Conservation (phyloP, 2,113 vertebrate genomes). For the Silurus asotus region DNA sequence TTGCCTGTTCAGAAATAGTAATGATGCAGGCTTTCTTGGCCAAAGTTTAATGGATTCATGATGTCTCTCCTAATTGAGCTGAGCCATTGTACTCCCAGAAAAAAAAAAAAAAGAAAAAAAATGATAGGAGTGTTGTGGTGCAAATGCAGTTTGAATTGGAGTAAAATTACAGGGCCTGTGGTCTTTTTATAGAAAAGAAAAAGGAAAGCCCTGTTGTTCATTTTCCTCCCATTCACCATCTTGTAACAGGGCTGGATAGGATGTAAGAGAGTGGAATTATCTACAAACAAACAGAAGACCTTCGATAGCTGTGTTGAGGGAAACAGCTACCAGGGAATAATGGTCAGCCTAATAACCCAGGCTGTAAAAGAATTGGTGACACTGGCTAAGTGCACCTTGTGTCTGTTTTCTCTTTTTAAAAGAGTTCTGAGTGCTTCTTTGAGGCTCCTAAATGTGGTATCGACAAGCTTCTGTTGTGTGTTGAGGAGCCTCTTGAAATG, state of each 20-base stretch:
- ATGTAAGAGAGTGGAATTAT: conserved; percentile 60
- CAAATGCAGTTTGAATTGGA: conserved; percentile 68
- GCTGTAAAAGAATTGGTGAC: conserved; percentile 27
- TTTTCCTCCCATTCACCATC: conserved; percentile 56
- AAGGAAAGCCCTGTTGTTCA: conserved; percentile 58
- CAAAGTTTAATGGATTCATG: conserved; percentile 60
- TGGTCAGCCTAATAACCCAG: conserved; percentile 69
- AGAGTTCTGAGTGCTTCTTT: conserved; percentile 46
- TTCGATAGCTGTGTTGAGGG: conserved; percentile 56
- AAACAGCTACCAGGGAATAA: conserved; percentile 64
- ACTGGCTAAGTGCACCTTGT: conserved; percentile 56
- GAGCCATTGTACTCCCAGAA: conserved; percentile 31
- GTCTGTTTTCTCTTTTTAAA: conserved; percentile 54
- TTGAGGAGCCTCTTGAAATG: conserved; percentile 6
- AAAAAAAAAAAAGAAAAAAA: conserved; percentile 20
- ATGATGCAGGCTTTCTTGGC: conserved; percentile 55
- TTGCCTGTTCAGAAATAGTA: conserved; percentile 30
- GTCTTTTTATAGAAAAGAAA: conserved; percentile 42
- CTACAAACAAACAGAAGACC: conserved; percentile 64
- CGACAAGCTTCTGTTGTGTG: conserved; percentile 23
- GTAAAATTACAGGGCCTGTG: conserved; percentile 68
- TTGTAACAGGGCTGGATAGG: conserved; percentile 44
- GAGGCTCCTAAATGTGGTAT: conserved; percentile 39
- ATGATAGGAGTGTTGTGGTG: conserved; percentile 60
- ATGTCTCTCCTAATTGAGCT: conserved; percentile 59